Evolutionary conservation across 2,888 invertebrate genomes (phyloP).

Genomic region (Pseudolycoriella hygida): DNA sequence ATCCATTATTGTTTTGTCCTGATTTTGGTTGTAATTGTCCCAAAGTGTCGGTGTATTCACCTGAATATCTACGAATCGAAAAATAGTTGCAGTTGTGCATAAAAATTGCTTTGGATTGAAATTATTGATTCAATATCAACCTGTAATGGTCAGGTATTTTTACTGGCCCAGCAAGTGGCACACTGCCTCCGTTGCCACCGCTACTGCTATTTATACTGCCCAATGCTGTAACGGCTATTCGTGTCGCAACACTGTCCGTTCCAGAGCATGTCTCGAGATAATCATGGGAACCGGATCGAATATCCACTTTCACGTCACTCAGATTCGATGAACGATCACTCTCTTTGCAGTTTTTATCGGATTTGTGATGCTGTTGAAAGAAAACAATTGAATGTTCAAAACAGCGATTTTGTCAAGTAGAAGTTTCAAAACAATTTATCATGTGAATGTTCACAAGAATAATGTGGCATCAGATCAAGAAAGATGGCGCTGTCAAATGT

Average conservation of each 20-base stretch:
- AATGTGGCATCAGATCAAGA: too few relatives aligned
- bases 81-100: too few relatives aligned
- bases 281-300: conserved; percentile 42
- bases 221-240: conserved; percentile 21
- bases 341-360: conserved; percentile 44
- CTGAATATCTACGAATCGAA: conserved; percentile 20
- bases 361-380: conserved; percentile 33
- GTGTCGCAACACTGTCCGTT: conserved; percentile 33
- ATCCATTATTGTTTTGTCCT: conserved; percentile 67
- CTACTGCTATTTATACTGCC: conserved; percentile 7
- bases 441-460: too few relatives aligned
- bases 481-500: too few relatives aligned
- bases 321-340: conserved; percentile 74
- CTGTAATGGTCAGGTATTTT: conserved; percentile 49
- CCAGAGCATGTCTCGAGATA: conserved; percentile 44
- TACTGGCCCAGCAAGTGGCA: conserved; percentile 63
- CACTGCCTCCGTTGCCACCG: conserved; percentile 35
- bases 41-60: conserved; percentile 24
- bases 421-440: too few relatives aligned
- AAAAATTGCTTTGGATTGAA: too few relatives aligned
- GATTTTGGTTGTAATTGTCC: conserved; percentile 33
- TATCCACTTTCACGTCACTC: conserved; percentile 67
- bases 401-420: conserved; percentile 20
- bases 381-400: too few relatives aligned
- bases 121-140: conserved; percentile 10